Percentiles rank a stretch among this genome's conserved stretches.
These are phyloP conservation scores for Dolichotis patagonum DNA, from an alignment of 2,113 vertebrate species.

Conservation along the genomic window DNA sequence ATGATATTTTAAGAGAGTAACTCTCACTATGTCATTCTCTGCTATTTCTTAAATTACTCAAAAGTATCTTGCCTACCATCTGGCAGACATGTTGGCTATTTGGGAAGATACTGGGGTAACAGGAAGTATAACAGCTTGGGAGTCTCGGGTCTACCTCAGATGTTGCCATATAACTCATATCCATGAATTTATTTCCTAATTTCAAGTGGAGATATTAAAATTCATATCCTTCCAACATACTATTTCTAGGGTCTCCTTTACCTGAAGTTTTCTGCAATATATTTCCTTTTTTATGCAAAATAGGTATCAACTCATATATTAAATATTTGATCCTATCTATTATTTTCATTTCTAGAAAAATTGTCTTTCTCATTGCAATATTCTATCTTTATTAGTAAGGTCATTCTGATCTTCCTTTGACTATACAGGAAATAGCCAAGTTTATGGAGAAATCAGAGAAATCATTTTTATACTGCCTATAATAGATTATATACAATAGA, in stretches of 20 bases:
- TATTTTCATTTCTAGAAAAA: constrained; percentile 22
- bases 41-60: constrained; percentile 55
- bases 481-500: constrained; percentile 3
- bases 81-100: background rate
- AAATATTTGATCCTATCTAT: constrained; percentile 20
- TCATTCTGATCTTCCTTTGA: constrained; percentile 49
- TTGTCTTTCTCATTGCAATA: background rate
- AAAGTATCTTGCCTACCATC: background rate
- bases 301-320: background rate
- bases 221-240: background rate
- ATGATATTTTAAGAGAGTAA: constrained; percentile 31
- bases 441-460: background rate
- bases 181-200: background rate
- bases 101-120: background rate
- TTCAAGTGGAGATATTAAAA: background rate
- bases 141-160: background rate
- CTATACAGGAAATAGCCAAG: background rate
- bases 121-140: background rate
- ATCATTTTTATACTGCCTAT: background rate
- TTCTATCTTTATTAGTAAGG: constrained; percentile 42
- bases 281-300: constrained; percentile 11
- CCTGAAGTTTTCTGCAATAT: background rate
- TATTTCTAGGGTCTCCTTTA: background rate
- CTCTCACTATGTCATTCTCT: background rate
- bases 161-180: background rate